Base-by-base conservation (phyloP, 2,797 vertebrate species). In the Lateolabrax maculatus region DNA sequence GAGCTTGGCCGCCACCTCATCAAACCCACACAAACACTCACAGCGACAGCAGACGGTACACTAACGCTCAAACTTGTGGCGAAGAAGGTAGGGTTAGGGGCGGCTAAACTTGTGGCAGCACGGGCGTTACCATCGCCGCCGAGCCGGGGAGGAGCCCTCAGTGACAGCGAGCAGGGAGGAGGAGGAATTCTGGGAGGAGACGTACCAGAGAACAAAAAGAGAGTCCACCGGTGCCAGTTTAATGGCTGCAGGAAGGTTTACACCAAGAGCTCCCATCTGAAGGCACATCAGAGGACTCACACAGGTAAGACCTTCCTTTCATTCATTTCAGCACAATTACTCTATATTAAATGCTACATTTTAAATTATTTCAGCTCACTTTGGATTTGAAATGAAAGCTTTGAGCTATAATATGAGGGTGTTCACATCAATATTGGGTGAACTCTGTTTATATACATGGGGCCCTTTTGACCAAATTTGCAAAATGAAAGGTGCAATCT, bases 221-320 rank as follows among this genome's bases (percentile, higher is more conserved):
- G 97, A 76, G 97, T 98, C 84, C 97, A 98, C 87, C 96, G 97
- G 79, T 98, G 97, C 88, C 97, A 97, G 71, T 98, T 98, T 93
- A 98, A 97, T 83, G 97, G 97, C 90, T 98, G 97, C 92, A 96
- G 97, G 87, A 98, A 98, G 93, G 97, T 98, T 93, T 98, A 98
- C 94, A 98, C 97, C 95, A 98, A 98, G 95, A 98, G 97, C 91
- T 98, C 97, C 83, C 97, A 98, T 90, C 95, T 98, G 94, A 98
- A 98, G 95, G 97, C 97, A 62, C 97, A 98, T 90, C 97, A 98
- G 95, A 96, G 97, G 94, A 98, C 97, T 90, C 97, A 98, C 94
- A 98, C 97, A 96, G 97, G 97, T 98, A 95, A 91, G 93, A 91
- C 1, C 15, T 46, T 29, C 21, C 36, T 36, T 55, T 43, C 48